phyloP scores from a whole-genome alignment of 2,888 invertebrate genomes.

The Saturnia pavonia region DNA sequence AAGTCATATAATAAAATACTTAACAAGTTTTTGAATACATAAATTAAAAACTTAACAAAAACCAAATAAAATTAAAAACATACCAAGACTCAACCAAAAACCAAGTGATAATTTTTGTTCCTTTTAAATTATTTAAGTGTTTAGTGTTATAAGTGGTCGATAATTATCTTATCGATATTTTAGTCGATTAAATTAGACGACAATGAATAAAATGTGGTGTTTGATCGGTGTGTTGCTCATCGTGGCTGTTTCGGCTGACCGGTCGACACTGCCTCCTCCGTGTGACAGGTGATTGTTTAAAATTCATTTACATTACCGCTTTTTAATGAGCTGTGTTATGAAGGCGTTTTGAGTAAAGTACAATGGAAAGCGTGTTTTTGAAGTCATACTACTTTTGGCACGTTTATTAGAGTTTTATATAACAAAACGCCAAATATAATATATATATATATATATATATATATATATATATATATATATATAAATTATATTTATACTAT shows the following conservation, averaged over 20 bases:
- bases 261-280: constrained; percentile 73
- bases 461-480: too few species aligned
- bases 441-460: too few species aligned
- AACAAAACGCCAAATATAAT: too few species aligned
- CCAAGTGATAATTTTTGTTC: constrained; percentile 44
- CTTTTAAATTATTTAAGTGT: constrained; percentile 58
- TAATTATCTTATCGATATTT: constrained; percentile 20
- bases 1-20: constrained; percentile 61
- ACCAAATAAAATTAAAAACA: constrained; percentile 29
- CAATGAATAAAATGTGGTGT: constrained; percentile 57
- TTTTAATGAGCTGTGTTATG: too few species aligned
- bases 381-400: too few species aligned
- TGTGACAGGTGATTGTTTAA: constrained; percentile 77
- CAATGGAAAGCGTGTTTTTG: too few species aligned
- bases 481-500: too few species aligned
- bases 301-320: background rate
- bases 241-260: constrained; percentile 59
- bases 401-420: too few species aligned
- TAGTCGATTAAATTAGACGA: constrained; percentile 32
- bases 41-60: constrained; percentile 33
- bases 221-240: constrained; percentile 46
- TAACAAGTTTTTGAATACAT: constrained; percentile 71
- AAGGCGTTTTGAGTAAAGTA: too few species aligned
- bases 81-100: constrained; percentile 39
- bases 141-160: constrained; percentile 45